Percentiles rank a stretch among this genome's conserved stretches.
Conservation (phyloP, 2,888 invertebrate species). For the Furcula furcula region DNA sequence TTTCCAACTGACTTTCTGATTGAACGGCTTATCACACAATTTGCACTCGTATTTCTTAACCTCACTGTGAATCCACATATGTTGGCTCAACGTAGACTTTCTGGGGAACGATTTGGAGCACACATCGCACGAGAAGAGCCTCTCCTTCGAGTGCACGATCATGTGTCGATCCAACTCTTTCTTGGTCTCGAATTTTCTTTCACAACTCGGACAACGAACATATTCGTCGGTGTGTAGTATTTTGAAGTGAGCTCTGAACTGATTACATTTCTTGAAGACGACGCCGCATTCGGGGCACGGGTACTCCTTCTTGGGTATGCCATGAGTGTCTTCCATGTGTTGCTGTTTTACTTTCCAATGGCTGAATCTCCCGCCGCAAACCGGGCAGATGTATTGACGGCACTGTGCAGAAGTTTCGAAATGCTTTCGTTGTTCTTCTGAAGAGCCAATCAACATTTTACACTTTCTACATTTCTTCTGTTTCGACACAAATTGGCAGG, state of each 20-base stretch:
- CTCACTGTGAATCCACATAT: slow-evolving; percentile 66
- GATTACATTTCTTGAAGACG: slow-evolving; percentile 40
- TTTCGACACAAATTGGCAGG: slow-evolving; percentile 28
- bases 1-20: slow-evolving; percentile 52
- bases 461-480: slow-evolving; percentile 51
- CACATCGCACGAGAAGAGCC: slow-evolving; percentile 65
- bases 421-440: slow-evolving; percentile 42
- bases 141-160: slow-evolving; percentile 69
- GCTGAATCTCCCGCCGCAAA: slow-evolving; percentile 51
- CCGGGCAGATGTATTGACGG: slow-evolving; percentile 46
- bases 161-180: slow-evolving; percentile 66
- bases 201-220: slow-evolving; percentile 48
- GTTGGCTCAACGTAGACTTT: slow-evolving; percentile 55
- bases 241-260: slow-evolving; percentile 48
- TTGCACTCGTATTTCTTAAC: slow-evolving; percentile 53
- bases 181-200: slow-evolving; percentile 63
- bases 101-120: slow-evolving; percentile 65
- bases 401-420: slow-evolving; percentile 39
- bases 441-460: slow-evolving; percentile 38
- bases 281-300: slow-evolving; percentile 49
- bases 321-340: slow-evolving; percentile 48
- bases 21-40: slow-evolving; percentile 53
- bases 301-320: slow-evolving; percentile 41
- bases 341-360: slow-evolving; percentile 38
- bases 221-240: slow-evolving; percentile 49